These are phyloP conservation scores for Brachionus paranguensis DNA, from an alignment of 1,140 invertebrate species.

Conservation along the genomic window DNA sequence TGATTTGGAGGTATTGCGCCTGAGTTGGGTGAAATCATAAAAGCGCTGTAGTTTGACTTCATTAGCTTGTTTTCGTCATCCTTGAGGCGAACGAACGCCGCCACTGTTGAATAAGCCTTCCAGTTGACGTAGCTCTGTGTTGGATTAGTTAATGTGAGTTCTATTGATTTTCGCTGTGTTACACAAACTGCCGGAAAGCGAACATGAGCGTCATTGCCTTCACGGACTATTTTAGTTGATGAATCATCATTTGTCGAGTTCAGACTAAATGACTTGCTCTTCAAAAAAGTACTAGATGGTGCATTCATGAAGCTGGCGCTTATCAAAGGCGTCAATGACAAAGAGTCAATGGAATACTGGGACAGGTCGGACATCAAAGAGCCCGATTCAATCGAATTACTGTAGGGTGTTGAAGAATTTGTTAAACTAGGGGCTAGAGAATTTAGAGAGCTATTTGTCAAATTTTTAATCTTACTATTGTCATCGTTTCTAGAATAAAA, in stretches of 20 bases:
- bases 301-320: conserved; percentile 24
- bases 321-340: conserved; percentile 27
- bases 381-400: neutral
- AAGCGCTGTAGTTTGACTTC: conserved; percentile 3
- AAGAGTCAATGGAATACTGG: conserved; percentile 20
- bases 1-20: conserved; percentile 17
- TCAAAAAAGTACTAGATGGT: neutral
- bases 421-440: neutral
- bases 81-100: neutral
- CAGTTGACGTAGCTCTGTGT: neutral
- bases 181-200: neutral
- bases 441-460: conserved; percentile 24
- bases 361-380: neutral
- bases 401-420: neutral
- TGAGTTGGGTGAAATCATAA: neutral
- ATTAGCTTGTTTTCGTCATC: neutral
- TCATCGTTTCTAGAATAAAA: neutral
- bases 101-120: conserved; percentile 28
- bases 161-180: conserved; percentile 30
- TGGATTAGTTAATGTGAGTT: conserved; percentile 17
- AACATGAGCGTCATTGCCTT: conserved; percentile 15
- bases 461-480: neutral
- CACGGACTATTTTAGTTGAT: neutral
- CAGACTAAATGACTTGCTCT: neutral
- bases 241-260: neutral